Percentiles rank a stretch among this genome's conserved stretches.
Evolutionary conservation across 2,888 invertebrate species (phyloP).

Genomic region (Pseudanteris insignis): DNA sequence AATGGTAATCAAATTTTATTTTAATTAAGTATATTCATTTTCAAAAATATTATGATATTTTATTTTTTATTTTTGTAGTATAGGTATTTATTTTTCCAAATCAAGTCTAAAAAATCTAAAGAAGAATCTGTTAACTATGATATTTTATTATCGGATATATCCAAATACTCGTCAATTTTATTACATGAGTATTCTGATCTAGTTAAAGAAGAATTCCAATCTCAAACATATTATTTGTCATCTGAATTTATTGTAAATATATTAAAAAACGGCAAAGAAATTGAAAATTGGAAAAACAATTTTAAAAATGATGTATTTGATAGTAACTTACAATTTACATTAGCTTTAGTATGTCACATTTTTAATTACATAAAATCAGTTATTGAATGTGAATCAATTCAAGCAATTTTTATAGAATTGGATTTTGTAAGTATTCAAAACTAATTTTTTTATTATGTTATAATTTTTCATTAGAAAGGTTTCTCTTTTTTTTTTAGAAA

Average conservation of each 20-base stretch:
- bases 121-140: neutral
- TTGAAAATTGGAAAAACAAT: neutral
- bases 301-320: slow-evolving; percentile 6
- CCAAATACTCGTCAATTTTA: slow-evolving; percentile 6
- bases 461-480: no score
- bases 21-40: neutral
- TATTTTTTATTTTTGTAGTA: slow-evolving; percentile 8
- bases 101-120: neutral
- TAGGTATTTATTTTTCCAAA: slow-evolving; percentile 6
- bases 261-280: neutral
- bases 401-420: slow-evolving; percentile 8
- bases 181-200: slow-evolving; percentile 3
- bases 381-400: slow-evolving; percentile 9
- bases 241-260: slow-evolving; percentile 6
- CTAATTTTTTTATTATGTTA: no score
- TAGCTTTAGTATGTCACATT: slow-evolving; percentile 16
- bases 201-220: slow-evolving; percentile 2
- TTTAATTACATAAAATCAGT: slow-evolving; percentile 1
- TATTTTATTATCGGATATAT: slow-evolving; percentile 1
- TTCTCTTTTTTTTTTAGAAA: slow-evolving; percentile 7
- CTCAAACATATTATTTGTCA: slow-evolving; percentile 14
- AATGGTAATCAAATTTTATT: slow-evolving; percentile 50
- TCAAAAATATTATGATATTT: neutral
- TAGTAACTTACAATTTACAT: slow-evolving; percentile 8
- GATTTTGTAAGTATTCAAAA: slow-evolving; percentile 27